phyloP scores from a whole-genome alignment of 2,113 vertebrate genomes.

The Indri indri region DNA sequence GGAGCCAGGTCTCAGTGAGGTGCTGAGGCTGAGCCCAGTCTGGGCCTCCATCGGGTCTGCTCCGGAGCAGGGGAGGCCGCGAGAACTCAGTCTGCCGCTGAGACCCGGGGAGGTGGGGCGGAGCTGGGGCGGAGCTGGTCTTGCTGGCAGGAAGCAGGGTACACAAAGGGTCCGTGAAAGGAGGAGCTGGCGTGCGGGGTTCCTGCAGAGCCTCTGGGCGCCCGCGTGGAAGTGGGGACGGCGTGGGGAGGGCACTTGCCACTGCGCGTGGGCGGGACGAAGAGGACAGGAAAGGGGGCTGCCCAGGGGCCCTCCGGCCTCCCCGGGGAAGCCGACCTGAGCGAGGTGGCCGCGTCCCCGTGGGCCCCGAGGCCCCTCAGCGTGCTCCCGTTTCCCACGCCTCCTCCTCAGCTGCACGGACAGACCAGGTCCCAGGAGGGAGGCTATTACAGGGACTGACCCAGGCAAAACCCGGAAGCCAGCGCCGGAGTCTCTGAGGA shows the following conservation, averaged over 20 bases:
- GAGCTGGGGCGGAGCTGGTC: neutral
- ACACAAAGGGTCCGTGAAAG: rapidly evolving
- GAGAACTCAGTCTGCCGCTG: too few relatives aligned
- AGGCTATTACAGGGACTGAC: slow-evolving; percentile 40
- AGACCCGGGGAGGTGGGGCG: rapidly evolving
- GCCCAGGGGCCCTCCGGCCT: rapidly evolving
- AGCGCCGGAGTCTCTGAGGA: neutral
- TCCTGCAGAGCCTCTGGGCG: neutral
- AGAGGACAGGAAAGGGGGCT: neutral
- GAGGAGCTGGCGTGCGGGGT: rapidly evolving
- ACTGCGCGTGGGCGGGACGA: rapidly evolving
- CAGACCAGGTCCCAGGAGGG: slow-evolving; percentile 43
- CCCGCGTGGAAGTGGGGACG: neutral
- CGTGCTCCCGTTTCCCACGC: slow-evolving; percentile 41
- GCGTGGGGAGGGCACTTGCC: rapidly evolving
- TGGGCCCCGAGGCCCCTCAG: rapidly evolving
- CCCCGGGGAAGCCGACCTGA: neutral
- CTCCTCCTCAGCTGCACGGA: neutral
- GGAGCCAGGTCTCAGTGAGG: neutral
- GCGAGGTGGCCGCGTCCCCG: neutral
- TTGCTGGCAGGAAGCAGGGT: rapidly evolving
- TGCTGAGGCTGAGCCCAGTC: neutral
- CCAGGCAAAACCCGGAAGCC: slow-evolving; percentile 20
- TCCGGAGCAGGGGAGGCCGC: neutral
- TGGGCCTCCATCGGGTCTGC: rapidly evolving